Conservation (phyloP, 2,797 vertebrate species). For the Labroides dimidiatus region DNA sequence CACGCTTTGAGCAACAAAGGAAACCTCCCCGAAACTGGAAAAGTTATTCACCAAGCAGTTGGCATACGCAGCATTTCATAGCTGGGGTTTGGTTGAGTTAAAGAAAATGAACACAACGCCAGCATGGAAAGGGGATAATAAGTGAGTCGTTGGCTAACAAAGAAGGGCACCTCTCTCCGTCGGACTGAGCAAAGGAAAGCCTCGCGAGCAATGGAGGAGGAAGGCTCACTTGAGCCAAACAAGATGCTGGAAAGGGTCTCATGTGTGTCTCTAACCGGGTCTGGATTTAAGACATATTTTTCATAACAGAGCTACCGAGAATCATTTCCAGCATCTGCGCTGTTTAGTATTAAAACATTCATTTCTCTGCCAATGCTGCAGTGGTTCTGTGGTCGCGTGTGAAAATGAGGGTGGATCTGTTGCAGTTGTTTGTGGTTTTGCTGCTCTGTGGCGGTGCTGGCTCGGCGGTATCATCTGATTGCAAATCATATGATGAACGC, state of each 20-base stretch:
- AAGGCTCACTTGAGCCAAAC: slow-evolving; percentile 53
- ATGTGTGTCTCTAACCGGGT: slow-evolving; percentile 19
- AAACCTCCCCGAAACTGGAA: slow-evolving; percentile 40
- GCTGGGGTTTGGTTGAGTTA: neutral
- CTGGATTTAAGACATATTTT: slow-evolving; percentile 13
- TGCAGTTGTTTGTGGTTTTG: slow-evolving; percentile 67
- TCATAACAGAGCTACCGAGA: slow-evolving; percentile 24
- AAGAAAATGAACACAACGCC: slow-evolving; percentile 5
- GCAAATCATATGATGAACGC: slow-evolving; percentile 88
- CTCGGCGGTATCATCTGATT: slow-evolving; percentile 81
- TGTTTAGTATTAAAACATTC: slow-evolving; percentile 9
- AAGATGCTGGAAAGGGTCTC: slow-evolving; percentile 47
- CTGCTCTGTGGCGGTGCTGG: slow-evolving; percentile 63
- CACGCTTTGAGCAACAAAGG: slow-evolving; percentile 72
- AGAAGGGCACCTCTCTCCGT: slow-evolving; percentile 63
- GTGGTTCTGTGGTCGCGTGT: slow-evolving; percentile 27
- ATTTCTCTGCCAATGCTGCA: slow-evolving; percentile 46
- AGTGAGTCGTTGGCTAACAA: slow-evolving; percentile 73
- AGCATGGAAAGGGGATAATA: slow-evolving; percentile 49
- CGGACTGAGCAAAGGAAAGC: slow-evolving; percentile 49
- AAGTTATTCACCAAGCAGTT: slow-evolving; percentile 30
- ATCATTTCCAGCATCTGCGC: slow-evolving; percentile 3
- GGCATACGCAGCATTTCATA: neutral
- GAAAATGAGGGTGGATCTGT: slow-evolving; percentile 74
- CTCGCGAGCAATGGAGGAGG: slow-evolving; percentile 75